These are phyloP conservation scores for Myopa testacea DNA, from an alignment of 2,888 invertebrate genomes.

Conservation along the genomic window DNA sequence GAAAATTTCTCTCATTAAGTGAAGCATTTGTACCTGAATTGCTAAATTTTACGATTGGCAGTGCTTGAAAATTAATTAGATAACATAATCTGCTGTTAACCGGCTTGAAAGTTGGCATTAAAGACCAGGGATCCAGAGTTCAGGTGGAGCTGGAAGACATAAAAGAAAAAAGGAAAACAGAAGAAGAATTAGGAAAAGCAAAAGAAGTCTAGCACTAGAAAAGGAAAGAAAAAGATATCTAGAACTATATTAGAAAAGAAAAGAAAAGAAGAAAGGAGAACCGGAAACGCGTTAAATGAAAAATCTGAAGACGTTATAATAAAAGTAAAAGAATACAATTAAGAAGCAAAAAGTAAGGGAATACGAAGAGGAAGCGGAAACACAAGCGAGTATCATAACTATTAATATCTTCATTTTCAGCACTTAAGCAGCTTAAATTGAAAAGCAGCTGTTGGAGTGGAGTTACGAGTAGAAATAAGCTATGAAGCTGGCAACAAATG, in stretches of 20 bases:
- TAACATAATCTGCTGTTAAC: too few relatives aligned
- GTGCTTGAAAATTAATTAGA: not conserved
- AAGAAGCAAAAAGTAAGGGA: not conserved
- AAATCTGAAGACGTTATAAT: not conserved
- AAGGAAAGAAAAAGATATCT: too few relatives aligned
- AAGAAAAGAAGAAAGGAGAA: not conserved
- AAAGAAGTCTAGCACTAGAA: not conserved
- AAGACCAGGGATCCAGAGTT: too few relatives aligned
- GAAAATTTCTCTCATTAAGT: too few relatives aligned
- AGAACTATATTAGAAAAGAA: not conserved
- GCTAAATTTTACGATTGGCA: not conserved
- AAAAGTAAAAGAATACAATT: too few relatives aligned
- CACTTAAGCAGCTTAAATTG: constrained; percentile 23
- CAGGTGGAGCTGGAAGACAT: too few relatives aligned
- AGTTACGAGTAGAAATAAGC: not conserved
- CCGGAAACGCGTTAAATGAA: not conserved
- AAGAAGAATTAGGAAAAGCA: not conserved
- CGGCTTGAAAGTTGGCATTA: too few relatives aligned
- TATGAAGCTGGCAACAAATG: not conserved
- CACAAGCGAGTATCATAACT: constrained; percentile 18
- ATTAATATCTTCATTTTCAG: constrained; percentile 23
- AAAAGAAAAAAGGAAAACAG: too few relatives aligned
- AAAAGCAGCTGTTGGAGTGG: not conserved
- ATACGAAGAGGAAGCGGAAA: not conserved
- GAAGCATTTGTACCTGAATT: not conserved